These are phyloP conservation scores for Mus spretus DNA, from an alignment of 2,797 vertebrate species.

Conservation along the genomic window DNA sequence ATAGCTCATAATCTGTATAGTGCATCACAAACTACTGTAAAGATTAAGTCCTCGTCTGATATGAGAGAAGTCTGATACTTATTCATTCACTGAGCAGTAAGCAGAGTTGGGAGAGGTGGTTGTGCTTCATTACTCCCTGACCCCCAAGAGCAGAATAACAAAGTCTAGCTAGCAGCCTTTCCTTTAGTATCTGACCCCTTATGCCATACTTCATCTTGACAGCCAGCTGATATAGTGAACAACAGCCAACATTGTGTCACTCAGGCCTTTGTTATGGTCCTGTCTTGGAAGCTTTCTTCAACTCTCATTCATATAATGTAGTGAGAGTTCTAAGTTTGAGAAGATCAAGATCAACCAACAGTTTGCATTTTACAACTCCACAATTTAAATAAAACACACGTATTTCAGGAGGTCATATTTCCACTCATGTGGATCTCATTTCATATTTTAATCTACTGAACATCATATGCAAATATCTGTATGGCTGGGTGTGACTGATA, in stretches of 20 bases:
- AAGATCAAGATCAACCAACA: not conserved
- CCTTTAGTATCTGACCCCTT: not conserved
- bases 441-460: constrained; percentile 14
- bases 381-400: not conserved
- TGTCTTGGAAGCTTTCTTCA: not conserved
- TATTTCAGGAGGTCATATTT: not conserved
- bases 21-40: not conserved
- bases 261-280: not conserved
- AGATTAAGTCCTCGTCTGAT: not conserved
- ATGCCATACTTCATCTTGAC: not conserved
- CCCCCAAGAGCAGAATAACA: not conserved
- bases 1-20: not conserved
- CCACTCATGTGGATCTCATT: not conserved
- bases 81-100: not conserved
- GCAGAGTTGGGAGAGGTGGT: not conserved
- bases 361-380: not conserved
- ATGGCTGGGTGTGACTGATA: not conserved
- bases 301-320: not conserved
- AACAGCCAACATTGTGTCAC: not conserved
- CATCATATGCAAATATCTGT: not conserved
- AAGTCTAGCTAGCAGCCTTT: not conserved
- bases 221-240: not conserved
- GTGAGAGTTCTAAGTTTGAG: not conserved
- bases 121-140: rapidly evolving
- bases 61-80: not conserved